Evolutionary conservation across 2,797 vertebrate species (phyloP).

Genomic region (Helostoma temminkii): DNA sequence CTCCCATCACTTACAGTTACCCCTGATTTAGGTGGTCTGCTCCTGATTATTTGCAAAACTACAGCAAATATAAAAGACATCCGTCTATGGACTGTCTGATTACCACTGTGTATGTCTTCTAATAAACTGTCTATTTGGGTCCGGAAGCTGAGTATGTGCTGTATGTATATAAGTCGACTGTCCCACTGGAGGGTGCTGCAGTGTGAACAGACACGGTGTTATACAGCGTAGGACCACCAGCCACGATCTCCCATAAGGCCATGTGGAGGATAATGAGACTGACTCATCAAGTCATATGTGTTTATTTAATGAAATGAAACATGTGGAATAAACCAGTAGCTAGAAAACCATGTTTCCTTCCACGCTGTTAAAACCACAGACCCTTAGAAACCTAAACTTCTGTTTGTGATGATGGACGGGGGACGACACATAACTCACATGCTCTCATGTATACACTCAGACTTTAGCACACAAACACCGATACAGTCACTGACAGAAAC

Average conservation of each 20-base stretch:
- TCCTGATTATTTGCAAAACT: no score
- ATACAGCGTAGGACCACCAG: conserved; percentile 61
- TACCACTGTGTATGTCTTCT: no score
- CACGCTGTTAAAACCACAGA: conserved; percentile 29
- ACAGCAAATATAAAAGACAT: no score
- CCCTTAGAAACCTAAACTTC: conserved; percentile 26
- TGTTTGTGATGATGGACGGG: conserved; percentile 50
- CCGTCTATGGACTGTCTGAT: no score
- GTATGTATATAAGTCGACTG: conserved; percentile 44
- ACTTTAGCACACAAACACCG: conserved; percentile 61
- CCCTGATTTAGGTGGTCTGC: no score
- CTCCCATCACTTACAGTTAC: no score
- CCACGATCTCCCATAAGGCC: conserved; percentile 46
- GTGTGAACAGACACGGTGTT: conserved; percentile 48
- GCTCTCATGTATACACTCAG: conserved; percentile 35
- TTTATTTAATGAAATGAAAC: conserved; percentile 66
- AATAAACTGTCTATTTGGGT: background rate
- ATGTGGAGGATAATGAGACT: conserved; percentile 33
- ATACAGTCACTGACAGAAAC: conserved; percentile 14
- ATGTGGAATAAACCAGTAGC: conserved; percentile 39
- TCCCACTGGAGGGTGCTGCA: conserved; percentile 62
- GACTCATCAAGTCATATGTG: conserved; percentile 52
- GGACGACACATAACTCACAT: conserved; percentile 52
- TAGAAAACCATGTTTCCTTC: conserved; percentile 48
- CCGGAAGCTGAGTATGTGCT: conserved; percentile 19